Base-by-base conservation (phyloP, 2,888 invertebrate species). In the Oxyteleia sp. region DNA sequence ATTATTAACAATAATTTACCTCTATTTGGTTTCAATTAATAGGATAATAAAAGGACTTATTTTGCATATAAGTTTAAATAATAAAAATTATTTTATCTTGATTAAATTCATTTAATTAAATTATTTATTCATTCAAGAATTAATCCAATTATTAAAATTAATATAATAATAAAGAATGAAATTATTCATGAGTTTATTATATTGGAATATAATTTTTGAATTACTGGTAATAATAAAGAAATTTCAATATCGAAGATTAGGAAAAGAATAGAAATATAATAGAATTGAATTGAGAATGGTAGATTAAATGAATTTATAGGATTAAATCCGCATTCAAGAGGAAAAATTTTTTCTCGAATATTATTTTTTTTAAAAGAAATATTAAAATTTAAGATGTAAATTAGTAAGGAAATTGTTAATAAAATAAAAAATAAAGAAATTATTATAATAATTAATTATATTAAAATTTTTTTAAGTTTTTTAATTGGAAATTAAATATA, bases 201-300 rank as follows among this genome's bases (percentile, higher is more conserved):
- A 13, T 20, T 38, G 49, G 4, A 64, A 35, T 15, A 20, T 43
- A 72, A 32, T 74, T 78, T 82, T 94, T 89, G 69, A 88, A 95
- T 95, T 92, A 95, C 93, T 0, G 95, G 95, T 0, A 96, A 90
- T 91, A 96, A 93, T 91, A 96, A 87, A 0, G 95, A 94, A 93
- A 96, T 95, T 95, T 96, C 96, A 81, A 96, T 94, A 94, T 96
- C 96, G 94, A 96, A 96, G 94, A 96, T 95, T 94, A 96, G 93
- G 91, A 96, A 96, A 94, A 96, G 95, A 91, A 96, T 93, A 38
- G 95, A 94, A 92, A 96, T 95, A 94, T 95, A 91, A 94, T 95
- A 95, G 94, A 96, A 95, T 93, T 95, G 95, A 90, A 95, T 83
- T 11, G 95, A 95, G 89, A 95, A 95, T 0, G 95, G 94, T n/a